Conservation (phyloP, 2,888 invertebrate species). For the Papilio demoleus region DNA sequence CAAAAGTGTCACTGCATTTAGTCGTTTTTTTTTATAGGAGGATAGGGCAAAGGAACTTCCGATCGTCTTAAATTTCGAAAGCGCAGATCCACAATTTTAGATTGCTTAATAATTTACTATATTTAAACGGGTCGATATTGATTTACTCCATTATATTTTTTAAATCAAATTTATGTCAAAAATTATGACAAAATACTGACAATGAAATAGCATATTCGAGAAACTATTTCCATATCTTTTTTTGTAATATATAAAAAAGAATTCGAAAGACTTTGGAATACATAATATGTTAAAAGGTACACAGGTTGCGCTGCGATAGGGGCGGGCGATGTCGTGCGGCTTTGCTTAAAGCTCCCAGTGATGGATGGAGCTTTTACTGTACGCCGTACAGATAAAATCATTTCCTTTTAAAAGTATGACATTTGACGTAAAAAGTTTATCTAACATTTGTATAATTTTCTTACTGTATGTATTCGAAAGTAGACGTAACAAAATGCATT, state of each 20-base stretch:
- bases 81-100: too few relatives aligned
- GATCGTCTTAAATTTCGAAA: too few relatives aligned
- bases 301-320: slow-evolving; percentile 19
- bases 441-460: neutral
- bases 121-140: too few relatives aligned
- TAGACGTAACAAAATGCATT: too few relatives aligned
- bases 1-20: too few relatives aligned
- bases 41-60: too few relatives aligned
- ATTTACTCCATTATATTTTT: too few relatives aligned
- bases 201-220: neutral
- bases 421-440: neutral
- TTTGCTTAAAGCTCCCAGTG: slow-evolving; percentile 9
- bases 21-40: too few relatives aligned
- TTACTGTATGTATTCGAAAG: too few relatives aligned
- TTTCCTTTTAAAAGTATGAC: neutral
- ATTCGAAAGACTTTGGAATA: neutral
- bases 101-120: too few relatives aligned
- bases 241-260: neutral
- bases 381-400: slow-evolving; percentile 10
- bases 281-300: neutral
- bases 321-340: slow-evolving; percentile 7
- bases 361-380: slow-evolving; percentile 10
- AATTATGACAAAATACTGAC: neutral
- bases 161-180: too few relatives aligned
- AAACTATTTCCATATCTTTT: neutral